phyloP scores from a whole-genome alignment of 2,113 vertebrate species.

The Myotis yumanensis region DNA sequence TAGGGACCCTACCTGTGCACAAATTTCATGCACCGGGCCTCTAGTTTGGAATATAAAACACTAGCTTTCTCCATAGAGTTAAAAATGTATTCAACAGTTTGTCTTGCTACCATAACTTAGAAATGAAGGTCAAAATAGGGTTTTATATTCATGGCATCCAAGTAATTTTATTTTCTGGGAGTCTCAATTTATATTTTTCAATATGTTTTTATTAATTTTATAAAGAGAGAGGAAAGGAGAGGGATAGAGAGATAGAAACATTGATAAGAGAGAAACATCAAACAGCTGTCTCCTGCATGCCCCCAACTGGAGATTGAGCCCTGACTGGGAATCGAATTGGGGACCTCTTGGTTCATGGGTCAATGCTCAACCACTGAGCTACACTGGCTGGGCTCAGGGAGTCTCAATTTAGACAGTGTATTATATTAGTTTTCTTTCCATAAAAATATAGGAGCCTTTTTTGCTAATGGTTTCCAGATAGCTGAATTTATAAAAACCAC shows the following conservation, averaged over 20 bases:
- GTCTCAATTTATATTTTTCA: not conserved
- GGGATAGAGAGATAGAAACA: too few species aligned
- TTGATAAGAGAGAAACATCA: too few species aligned
- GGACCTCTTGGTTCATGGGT: too few species aligned
- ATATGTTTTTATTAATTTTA: too few species aligned
- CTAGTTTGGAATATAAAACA: not conserved
- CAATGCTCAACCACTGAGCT: too few species aligned
- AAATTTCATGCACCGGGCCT: too few species aligned
- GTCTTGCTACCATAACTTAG: not conserved
- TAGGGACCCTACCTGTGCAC: too few species aligned
- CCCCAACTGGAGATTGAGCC: too few species aligned
- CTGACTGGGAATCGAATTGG: too few species aligned
- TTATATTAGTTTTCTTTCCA: not conserved
- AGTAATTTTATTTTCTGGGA: slow-evolving; percentile 29
- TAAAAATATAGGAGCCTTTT: not conserved
- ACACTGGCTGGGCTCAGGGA: too few species aligned
- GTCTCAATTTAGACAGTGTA: not conserved
- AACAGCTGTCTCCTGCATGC: too few species aligned
- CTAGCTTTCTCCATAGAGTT: not conserved
- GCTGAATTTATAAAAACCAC: slow-evolving; percentile 8
- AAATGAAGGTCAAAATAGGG: not conserved
- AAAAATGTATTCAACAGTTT: not conserved
- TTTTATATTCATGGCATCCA: not conserved
- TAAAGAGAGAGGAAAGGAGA: too few species aligned
- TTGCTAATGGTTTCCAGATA: not conserved